Evolutionary conservation across 2,888 invertebrate species (phyloP).

Genomic region (Pristionchus entomophagus): DNA sequence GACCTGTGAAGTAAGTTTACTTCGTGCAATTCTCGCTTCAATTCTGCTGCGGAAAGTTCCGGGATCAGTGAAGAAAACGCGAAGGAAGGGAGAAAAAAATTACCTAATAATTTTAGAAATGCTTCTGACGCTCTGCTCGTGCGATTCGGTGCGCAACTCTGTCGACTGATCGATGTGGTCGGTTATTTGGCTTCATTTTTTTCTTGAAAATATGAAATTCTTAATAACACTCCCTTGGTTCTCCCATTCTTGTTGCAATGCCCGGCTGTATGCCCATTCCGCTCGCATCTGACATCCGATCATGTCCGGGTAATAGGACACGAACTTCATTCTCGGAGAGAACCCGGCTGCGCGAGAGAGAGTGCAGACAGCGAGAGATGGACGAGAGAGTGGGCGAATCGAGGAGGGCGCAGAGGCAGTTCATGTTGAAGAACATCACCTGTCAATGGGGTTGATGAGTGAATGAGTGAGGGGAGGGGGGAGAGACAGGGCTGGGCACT

Average conservation of each 20-base stretch:
- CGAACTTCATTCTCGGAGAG: background rate
- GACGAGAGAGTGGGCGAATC: background rate
- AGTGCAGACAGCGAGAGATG: background rate
- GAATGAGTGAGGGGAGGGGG: background rate
- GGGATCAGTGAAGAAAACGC: too few relatives aligned
- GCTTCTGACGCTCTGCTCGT: conserved; percentile 64
- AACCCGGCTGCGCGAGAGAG: background rate
- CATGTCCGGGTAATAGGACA: conserved; percentile 20
- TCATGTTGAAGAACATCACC: conserved; percentile 6
- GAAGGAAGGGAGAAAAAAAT: too few relatives aligned
- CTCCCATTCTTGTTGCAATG: too few relatives aligned
- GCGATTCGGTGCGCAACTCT: conserved; percentile 63
- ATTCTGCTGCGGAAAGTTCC: background rate
- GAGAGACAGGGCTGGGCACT: background rate
- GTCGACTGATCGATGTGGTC: conserved; percentile 64
- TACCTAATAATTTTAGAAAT: conserved; percentile 53
- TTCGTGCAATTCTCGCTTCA: too few relatives aligned
- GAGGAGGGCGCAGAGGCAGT: background rate
- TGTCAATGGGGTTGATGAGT: conserved; percentile 26
- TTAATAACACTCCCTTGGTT: too few relatives aligned
- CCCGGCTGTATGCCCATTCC: background rate
- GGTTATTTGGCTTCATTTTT: conserved; percentile 13
- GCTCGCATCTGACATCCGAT: background rate
- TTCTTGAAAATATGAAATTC: background rate
- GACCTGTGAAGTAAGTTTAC: conserved; percentile 58